Conservation (phyloP, 2,113 vertebrate genomes). For the Antidorcas marsupialis region DNA sequence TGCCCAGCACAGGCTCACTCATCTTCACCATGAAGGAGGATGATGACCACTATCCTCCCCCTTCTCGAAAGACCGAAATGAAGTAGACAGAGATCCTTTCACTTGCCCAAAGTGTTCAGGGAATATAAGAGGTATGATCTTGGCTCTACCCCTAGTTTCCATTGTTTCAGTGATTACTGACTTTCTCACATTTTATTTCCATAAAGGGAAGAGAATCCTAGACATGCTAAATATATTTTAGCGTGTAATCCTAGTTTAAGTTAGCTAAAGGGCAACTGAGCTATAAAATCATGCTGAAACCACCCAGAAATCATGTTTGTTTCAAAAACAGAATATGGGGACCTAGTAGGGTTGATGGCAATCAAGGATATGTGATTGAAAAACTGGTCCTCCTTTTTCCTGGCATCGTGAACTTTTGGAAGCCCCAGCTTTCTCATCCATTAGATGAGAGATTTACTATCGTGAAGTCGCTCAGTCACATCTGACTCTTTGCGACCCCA, state of each 20-base stretch:
- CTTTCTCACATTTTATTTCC: neutral
- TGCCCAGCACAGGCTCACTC: neutral
- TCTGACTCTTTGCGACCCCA: too few relatives aligned
- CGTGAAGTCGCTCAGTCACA: too few relatives aligned
- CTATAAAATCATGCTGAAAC: constrained; percentile 20
- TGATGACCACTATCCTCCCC: neutral
- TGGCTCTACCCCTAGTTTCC: neutral
- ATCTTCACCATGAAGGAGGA: neutral
- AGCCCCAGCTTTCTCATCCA: neutral
- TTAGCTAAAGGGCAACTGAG: neutral
- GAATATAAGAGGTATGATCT: neutral
- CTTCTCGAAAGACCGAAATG: neutral
- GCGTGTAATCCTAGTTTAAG: neutral
- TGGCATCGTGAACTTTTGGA: neutral
- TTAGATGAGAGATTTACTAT: neutral
- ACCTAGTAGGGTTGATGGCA: neutral
- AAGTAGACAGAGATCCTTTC: neutral
- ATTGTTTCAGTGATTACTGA: neutral
- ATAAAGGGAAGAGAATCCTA: constrained; percentile 34
- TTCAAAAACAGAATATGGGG: neutral
- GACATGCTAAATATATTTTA: constrained; percentile 27
- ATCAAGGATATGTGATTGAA: neutral
- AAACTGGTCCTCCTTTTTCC: neutral
- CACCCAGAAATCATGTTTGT: neutral
- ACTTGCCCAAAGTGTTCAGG: neutral